Evolutionary conservation across 2,113 vertebrate species (phyloP).

Genomic region (Cariama cristata): DNA sequence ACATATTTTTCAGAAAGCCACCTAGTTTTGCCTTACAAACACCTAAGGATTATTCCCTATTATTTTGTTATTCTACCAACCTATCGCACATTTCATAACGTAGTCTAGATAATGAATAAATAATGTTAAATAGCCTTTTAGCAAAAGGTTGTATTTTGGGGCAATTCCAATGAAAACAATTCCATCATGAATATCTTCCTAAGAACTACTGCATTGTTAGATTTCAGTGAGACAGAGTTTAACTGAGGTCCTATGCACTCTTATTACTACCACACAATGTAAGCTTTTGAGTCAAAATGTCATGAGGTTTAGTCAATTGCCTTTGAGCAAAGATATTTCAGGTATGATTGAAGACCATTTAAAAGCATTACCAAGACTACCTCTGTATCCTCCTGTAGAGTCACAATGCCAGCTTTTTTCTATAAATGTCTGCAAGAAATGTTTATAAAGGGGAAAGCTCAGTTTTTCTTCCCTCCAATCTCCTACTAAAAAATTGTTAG

Average conservation of each 20-base stretch:
- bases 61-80: background rate
- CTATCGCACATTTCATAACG: background rate
- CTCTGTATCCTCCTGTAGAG: background rate
- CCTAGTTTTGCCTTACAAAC: background rate
- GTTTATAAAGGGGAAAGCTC: background rate
- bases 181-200: background rate
- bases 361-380: background rate
- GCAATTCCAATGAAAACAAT: background rate
- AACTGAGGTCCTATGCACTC: background rate
- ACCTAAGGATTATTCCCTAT: background rate
- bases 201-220: background rate
- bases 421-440: background rate
- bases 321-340: background rate
- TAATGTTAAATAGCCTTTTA: background rate
- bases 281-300: constrained; percentile 29
- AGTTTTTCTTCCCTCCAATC: background rate
- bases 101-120: background rate
- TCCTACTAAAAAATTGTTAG: background rate
- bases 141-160: background rate
- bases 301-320: background rate
- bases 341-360: background rate
- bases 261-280: background rate
- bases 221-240: background rate
- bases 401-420: background rate
- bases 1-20: background rate